phyloP scores from a whole-genome alignment of 2,797 vertebrate genomes.

The Buphagus erythrorhynchus region DNA sequence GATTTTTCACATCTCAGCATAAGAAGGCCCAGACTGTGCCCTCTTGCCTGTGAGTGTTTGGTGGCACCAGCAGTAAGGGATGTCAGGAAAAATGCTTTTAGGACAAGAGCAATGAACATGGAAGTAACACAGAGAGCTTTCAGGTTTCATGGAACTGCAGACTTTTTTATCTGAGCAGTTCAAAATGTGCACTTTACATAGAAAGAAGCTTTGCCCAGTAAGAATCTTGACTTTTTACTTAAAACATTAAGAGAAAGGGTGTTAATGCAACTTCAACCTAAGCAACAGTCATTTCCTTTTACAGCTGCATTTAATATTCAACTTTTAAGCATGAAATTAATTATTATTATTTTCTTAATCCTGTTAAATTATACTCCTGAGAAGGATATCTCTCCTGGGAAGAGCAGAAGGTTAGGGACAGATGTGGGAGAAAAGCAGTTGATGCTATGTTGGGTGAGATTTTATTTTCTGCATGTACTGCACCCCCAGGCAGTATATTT shows the following conservation, averaged over 20 bases:
- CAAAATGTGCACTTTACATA: background rate
- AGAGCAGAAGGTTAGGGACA: background rate
- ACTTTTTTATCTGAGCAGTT: background rate
- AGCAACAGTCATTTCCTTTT: background rate
- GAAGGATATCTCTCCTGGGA: background rate
- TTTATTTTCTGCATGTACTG: background rate
- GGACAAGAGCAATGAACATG: background rate
- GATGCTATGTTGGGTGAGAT: background rate
- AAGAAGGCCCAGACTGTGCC: constrained; percentile 34
- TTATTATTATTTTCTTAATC: background rate
- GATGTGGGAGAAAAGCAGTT: background rate
- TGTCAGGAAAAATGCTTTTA: constrained; percentile 56
- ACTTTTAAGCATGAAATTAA: background rate
- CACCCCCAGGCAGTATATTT: background rate
- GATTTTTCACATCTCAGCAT: constrained; percentile 49
- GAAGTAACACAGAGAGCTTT: constrained; percentile 1
- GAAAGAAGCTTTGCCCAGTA: background rate
- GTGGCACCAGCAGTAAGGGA: constrained; percentile 36
- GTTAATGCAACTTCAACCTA: no score
- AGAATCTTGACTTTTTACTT: background rate
- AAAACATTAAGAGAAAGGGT: background rate
- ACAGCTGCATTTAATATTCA: background rate
- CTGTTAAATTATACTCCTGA: background rate
- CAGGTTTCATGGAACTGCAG: background rate
- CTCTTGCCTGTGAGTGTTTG: constrained; percentile 33